Conservation (phyloP, 2,888 invertebrate species). For the Osmoderma eremita region DNA sequence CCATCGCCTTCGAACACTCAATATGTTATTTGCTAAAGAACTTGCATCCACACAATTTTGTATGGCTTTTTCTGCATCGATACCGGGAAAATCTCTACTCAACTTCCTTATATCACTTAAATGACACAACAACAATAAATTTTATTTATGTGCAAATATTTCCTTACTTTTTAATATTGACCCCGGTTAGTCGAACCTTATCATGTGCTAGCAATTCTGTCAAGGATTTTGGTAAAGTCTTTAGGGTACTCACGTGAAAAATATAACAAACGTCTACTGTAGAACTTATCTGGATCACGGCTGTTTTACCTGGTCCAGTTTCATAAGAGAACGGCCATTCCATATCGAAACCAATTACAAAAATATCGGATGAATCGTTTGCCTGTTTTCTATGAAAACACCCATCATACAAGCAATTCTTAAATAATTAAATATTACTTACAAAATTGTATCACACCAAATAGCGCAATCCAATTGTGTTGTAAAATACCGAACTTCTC, state of each 20-base stretch:
- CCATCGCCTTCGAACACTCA: constrained; percentile 67
- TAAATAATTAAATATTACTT: constrained; percentile 45
- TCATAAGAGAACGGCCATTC: constrained; percentile 74
- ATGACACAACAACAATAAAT: constrained; percentile 43
- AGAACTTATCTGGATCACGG: constrained; percentile 72
- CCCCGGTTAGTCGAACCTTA: constrained; percentile 70
- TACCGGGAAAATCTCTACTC: constrained; percentile 69
- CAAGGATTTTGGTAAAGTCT: constrained; percentile 69
- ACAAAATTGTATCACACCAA: constrained; percentile 65
- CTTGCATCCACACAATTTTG: constrained; percentile 71
- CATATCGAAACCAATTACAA: constrained; percentile 73
- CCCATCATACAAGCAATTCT: constrained; percentile 13
- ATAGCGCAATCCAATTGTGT: constrained; percentile 64
- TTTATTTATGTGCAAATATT: constrained; percentile 11
- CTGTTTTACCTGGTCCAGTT: constrained; percentile 70
- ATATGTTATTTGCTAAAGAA: constrained; percentile 67
- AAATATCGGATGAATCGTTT: constrained; percentile 56
- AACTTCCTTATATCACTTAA: constrained; percentile 72
- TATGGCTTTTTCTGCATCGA: constrained; percentile 66
- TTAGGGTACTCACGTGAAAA: constrained; percentile 68
- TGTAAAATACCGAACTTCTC: constrained; percentile 59
- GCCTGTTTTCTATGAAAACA: constrained; percentile 58
- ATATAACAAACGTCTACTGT: constrained; percentile 69
- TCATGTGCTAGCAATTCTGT: constrained; percentile 67
- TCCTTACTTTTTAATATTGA: constrained; percentile 72